Percentiles rank a stretch among this genome's conserved stretches.
phyloP scores from a whole-genome alignment of 2,797 vertebrate genomes.

The Melanotaenia parkinsoni region DNA sequence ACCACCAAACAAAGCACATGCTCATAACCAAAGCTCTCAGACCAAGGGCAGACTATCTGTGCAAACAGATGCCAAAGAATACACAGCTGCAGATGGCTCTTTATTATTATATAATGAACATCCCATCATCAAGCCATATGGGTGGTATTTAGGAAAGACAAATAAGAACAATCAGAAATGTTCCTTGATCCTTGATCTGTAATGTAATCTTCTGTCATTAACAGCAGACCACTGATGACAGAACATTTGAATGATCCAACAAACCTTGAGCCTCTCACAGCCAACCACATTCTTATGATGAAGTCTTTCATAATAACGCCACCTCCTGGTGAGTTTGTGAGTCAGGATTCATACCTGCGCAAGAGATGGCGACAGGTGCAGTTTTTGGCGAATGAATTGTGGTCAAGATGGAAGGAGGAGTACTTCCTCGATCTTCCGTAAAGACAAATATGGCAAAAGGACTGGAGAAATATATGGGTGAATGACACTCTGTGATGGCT shows the following conservation, averaged over 20 bases:
- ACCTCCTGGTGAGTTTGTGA: not conserved
- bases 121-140: conserved; percentile 20
- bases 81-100: too few species aligned
- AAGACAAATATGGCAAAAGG: not conserved
- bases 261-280: not conserved
- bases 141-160: conserved; percentile 13
- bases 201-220: not conserved
- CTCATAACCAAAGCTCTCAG: too few species aligned
- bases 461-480: not conserved
- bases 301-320: not conserved
- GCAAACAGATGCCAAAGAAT: too few species aligned
- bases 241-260: not conserved
- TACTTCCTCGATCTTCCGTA: not conserved
- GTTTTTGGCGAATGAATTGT: not conserved
- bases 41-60: too few species aligned
- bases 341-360: not conserved
- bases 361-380: not conserved
- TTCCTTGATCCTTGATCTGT: conserved; percentile 11
- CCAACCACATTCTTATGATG: not conserved
- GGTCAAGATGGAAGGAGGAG: not conserved
- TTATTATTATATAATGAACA: not conserved
- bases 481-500: not conserved
- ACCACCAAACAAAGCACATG: too few species aligned
- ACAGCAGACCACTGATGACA: conserved; percentile 3
- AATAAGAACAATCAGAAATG: not conserved